Conservation (phyloP, 2,797 vertebrate genomes). For the Dallia pectoralis region DNA sequence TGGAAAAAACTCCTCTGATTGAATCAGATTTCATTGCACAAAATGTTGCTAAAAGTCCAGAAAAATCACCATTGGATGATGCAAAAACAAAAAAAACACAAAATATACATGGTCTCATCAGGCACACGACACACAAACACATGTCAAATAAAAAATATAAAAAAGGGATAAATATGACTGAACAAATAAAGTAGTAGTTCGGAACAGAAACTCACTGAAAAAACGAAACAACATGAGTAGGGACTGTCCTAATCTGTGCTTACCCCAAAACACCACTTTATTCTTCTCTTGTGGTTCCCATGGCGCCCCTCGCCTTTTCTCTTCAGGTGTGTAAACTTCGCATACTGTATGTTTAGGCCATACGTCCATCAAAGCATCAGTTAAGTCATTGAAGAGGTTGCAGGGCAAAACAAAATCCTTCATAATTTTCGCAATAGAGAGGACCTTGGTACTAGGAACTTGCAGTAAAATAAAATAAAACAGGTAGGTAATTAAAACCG, state of each 20-base stretch:
- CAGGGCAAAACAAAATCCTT: slow-evolving; percentile 18
- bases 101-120: slow-evolving; percentile 60
- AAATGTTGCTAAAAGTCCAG: slow-evolving; percentile 16
- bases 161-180: slow-evolving; percentile 46
- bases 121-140: slow-evolving; percentile 66
- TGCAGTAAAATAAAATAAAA: not conserved
- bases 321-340: slow-evolving; percentile 70
- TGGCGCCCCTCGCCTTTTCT: slow-evolving; percentile 68
- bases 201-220: slow-evolving; percentile 57
- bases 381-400: slow-evolving; percentile 44
- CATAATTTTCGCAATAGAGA: slow-evolving; percentile 36
- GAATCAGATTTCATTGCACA: slow-evolving; percentile 20
- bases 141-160: slow-evolving; percentile 51
- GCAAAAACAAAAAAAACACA: slow-evolving; percentile 57
- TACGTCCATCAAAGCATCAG: slow-evolving; percentile 53
- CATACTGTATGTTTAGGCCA: slow-evolving; percentile 74
- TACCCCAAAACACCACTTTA: slow-evolving; percentile 79
- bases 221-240: slow-evolving; percentile 16
- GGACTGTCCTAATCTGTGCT: slow-evolving; percentile 79
- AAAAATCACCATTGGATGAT: slow-evolving; percentile 54
- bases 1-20: slow-evolving; percentile 17
- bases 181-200: slow-evolving; percentile 37
- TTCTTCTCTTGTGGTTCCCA: slow-evolving; percentile 72
- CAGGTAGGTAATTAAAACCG: not conserved
- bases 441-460: not conserved